Evolutionary conservation across 2,113 vertebrate genomes (phyloP), one percentile per base, ranked within the genome.

Genomic region (Xiphorhynchus elegans): DNA sequence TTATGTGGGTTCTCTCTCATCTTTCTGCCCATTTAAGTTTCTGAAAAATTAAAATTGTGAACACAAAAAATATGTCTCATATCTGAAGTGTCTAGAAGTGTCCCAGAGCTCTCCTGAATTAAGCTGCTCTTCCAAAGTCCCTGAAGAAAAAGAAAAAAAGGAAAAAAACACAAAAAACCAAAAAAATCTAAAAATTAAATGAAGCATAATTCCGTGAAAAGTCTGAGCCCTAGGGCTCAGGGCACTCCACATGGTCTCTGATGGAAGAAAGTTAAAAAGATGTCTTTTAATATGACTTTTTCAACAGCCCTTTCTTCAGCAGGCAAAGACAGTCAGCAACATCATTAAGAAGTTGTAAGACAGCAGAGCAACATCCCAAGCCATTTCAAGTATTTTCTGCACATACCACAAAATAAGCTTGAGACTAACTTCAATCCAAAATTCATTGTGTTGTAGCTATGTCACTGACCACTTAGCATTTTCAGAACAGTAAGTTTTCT

Each of bases 341-440:
- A 0, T 17, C 46, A 44, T 49, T 25, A 47, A 31, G 20, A 58
- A 67, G 33, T 3, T 0, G 0, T 37, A 39, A 64, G 23, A 40
- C 7, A 80, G 33, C 23, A 63, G 20, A 63, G 13, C 28, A 89
- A 46, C 19, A 19, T 64, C 56, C 44, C 20, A 60, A 62, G 26
- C 8, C 17, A 6, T 10, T 19, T 19, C 12, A 35, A 72, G 7
- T 13, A 20, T 56, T 80, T 62, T 84, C n/a, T 42, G 24, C 28
- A 19, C 7, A 28, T 18, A 12, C 40, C 11, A 53, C 2, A 17
- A 79, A 39, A 75, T 16, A 80, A 62, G 3, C n/a, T 44, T 4
- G 46, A 5, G 23, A 74, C 3, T 21, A 55, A 6, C 33, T 59
- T 58, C 25, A 69, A 39, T 23, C 16, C 39, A 64, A 76, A 72